Conservation (phyloP, 2,113 vertebrate species). For the Malurus elegans region DNA sequence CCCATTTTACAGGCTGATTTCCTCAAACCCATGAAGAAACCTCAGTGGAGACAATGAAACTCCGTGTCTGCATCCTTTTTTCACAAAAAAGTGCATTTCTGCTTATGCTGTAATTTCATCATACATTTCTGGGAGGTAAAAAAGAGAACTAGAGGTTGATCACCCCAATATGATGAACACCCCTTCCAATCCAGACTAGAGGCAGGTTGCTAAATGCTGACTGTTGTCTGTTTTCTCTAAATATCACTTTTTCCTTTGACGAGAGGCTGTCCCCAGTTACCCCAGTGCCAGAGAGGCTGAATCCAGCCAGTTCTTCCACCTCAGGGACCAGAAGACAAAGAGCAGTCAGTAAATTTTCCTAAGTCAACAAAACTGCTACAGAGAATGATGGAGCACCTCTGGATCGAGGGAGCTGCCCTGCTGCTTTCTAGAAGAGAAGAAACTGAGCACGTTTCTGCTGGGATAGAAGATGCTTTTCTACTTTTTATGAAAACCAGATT, state of each 20-base stretch:
- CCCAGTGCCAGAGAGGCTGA: neutral
- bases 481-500: neutral
- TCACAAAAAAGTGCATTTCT: neutral
- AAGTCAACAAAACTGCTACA: neutral
- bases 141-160: neutral
- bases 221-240: neutral
- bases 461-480: neutral
- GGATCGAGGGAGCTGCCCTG: accelerated
- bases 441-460: neutral
- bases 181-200: neutral
- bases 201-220: neutral
- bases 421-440: neutral
- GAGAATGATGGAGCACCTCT: accelerated
- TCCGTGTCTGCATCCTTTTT: neutral
- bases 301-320: neutral
- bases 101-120: neutral
- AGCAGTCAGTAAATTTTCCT: accelerated
- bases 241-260: neutral
- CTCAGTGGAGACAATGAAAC: neutral
- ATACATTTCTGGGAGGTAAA: neutral
- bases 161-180: accelerated
- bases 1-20: neutral
- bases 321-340: neutral
- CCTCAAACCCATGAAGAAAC: neutral
- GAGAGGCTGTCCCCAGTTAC: neutral